phyloP scores from a whole-genome alignment of 2,113 vertebrate genomes.

The Peromyscus polionotus region DNA sequence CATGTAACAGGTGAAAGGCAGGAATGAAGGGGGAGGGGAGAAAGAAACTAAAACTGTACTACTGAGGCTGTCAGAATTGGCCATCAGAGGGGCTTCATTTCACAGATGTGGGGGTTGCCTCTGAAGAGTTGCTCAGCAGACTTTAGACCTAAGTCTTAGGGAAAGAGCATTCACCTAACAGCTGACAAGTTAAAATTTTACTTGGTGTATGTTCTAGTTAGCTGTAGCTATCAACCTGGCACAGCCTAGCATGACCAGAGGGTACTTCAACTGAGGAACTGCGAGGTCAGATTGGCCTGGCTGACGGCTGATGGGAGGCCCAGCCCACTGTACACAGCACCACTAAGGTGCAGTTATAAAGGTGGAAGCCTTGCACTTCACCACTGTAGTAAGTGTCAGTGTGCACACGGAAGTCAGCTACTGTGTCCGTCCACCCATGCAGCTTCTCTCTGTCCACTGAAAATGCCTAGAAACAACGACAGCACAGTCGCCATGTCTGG shows the following conservation, averaged over 20 bases:
- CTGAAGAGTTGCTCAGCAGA: neutral
- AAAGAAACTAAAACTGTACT: neutral
- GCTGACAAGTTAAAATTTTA: neutral
- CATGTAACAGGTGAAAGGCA: neutral
- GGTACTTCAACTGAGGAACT: neutral
- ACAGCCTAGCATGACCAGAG: neutral
- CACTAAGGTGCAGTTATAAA: neutral
- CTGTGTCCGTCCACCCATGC: neutral
- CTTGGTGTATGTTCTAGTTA: neutral
- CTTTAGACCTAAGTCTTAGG: neutral
- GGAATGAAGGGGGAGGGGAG: neutral
- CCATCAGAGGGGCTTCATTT: neutral
- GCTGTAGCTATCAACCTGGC: neutral
- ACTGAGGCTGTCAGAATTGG: neutral
- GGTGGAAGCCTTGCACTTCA: neutral
- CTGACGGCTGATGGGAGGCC: neutral
- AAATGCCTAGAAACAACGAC: neutral
- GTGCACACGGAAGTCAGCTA: neutral
- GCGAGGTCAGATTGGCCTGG: no score
- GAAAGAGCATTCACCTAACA: neutral
- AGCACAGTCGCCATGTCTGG: neutral
- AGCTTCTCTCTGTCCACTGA: neutral
- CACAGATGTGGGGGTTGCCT: neutral
- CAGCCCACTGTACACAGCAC: neutral
- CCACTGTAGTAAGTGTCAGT: neutral